These are phyloP conservation scores for Rhinichthys klamathensis DNA, from an alignment of 2,113 vertebrate genomes.

Conservation along the genomic window DNA sequence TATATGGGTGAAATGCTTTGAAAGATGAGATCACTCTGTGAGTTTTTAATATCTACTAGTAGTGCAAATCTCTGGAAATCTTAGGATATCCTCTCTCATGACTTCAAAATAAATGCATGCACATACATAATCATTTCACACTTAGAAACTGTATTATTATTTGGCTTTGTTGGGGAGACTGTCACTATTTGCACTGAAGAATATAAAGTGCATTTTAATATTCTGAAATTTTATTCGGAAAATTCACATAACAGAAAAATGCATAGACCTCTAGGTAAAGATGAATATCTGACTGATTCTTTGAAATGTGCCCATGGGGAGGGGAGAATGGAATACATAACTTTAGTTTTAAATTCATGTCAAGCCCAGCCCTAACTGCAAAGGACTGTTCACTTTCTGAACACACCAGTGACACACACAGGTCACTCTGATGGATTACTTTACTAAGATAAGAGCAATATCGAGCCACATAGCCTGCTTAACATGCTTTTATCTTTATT, in stretches of 20 bases:
- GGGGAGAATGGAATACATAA: slow-evolving; percentile 27
- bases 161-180: neutral
- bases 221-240: neutral
- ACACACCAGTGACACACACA: slow-evolving; percentile 38
- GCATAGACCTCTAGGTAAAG: neutral
- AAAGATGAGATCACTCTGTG: neutral
- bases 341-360: neutral
- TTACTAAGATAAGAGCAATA: slow-evolving; percentile 52
- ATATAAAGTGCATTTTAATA: slow-evolving; percentile 8
- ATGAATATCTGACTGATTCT: slow-evolving; percentile 16
- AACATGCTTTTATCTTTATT: slow-evolving; percentile 63
- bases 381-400: neutral
- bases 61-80: slow-evolving; percentile 1
- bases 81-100: neutral
- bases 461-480: slow-evolving; percentile 50
- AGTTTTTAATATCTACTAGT: neutral
- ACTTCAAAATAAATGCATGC: neutral
- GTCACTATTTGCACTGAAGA: neutral
- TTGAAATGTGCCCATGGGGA: neutral
- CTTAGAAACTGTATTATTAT: neutral
- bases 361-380: slow-evolving; percentile 1
- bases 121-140: neutral
- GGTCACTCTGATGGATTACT: slow-evolving; percentile 54
- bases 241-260: neutral
- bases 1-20: neutral